Percentiles rank a stretch among this genome's conserved stretches.
Conservation (phyloP, 1,140 invertebrate species). For the Antheraea pernyi region DNA sequence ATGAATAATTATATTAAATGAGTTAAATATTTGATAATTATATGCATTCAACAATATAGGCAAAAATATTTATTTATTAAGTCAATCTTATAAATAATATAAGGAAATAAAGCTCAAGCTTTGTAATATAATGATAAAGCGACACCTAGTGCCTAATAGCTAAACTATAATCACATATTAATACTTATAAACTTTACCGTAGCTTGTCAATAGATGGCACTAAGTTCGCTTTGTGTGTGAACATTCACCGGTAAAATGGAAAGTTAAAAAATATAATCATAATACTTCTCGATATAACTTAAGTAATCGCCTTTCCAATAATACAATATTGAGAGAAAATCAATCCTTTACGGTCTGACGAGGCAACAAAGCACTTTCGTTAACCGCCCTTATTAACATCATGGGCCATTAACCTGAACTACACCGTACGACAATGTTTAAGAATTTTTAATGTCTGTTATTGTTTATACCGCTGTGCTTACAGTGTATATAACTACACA, state of each 20-base stretch:
- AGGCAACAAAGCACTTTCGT: slow-evolving; percentile 35
- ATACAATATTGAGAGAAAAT: slow-evolving; percentile 50
- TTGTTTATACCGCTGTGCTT: not conserved
- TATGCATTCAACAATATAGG: no score
- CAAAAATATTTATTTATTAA: no score
- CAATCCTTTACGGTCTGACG: slow-evolving; percentile 35
- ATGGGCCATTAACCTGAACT: slow-evolving; percentile 28
- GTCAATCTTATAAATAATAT: no score
- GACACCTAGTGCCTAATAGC: not conserved
- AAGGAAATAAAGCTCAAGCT: no score
- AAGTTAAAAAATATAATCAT: slow-evolving; percentile 23
- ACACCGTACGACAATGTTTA: not conserved
- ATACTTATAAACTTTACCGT: not conserved
- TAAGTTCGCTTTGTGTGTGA: not conserved
- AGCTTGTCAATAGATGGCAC: not conserved
- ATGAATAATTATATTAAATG: no score
- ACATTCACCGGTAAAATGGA: slow-evolving; percentile 11
- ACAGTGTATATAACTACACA: not conserved
- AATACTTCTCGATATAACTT: slow-evolving; percentile 13
- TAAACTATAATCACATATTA: not conserved
- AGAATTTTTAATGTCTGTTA: not conserved
- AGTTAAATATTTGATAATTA: no score
- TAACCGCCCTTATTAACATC: slow-evolving; percentile 39
- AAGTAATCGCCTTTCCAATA: slow-evolving; percentile 28
- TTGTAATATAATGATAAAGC: not conserved